Percentiles rank a stretch among this genome's conserved stretches.
These are phyloP conservation scores for Cygnus buccinator DNA, from an alignment of 2,113 vertebrate genomes.

Conservation along the genomic window DNA sequence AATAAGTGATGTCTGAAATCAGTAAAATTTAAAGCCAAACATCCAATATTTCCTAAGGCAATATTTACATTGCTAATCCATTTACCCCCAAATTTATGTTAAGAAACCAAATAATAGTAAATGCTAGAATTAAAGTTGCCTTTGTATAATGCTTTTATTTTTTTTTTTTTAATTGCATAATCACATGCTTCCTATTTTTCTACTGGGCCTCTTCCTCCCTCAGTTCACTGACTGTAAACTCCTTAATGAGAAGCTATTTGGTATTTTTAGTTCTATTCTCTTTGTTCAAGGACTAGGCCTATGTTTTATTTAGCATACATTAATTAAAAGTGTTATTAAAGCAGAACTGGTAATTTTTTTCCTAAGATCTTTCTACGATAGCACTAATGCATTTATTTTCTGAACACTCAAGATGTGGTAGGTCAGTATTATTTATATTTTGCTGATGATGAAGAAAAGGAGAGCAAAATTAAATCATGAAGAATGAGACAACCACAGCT, in stretches of 20 bases:
- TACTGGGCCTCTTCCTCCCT: neutral
- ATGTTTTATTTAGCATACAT: conserved; percentile 38
- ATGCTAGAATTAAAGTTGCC: neutral
- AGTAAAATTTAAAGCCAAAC: neutral
- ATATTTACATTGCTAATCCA: neutral
- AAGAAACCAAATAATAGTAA: neutral
- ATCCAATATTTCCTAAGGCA: neutral
- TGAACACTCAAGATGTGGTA: neutral
- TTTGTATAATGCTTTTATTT: neutral
- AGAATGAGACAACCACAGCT: neutral
- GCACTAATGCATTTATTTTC: neutral
- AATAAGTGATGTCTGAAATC: neutral
- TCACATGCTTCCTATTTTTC: neutral
- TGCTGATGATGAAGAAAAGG: conserved; percentile 13
- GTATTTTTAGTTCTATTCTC: conserved; percentile 14
- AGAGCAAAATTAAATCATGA: conserved; percentile 18
- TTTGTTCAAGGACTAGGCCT: neutral
- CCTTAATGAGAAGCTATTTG: conserved; percentile 9
- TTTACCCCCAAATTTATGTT: neutral
- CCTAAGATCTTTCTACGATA: neutral
- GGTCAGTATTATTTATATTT: conserved; percentile 21
- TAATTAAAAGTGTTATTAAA: conserved; percentile 49
- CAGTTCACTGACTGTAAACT: neutral
- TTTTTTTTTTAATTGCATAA: neutral
- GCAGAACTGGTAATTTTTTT: neutral